A percentile compares a stretch with the other conserved stretches of the same genome.
Evolutionary conservation across 92 coral and sea anemone genomes (phyloP).

Genomic region (Heliopora coerulea): DNA sequence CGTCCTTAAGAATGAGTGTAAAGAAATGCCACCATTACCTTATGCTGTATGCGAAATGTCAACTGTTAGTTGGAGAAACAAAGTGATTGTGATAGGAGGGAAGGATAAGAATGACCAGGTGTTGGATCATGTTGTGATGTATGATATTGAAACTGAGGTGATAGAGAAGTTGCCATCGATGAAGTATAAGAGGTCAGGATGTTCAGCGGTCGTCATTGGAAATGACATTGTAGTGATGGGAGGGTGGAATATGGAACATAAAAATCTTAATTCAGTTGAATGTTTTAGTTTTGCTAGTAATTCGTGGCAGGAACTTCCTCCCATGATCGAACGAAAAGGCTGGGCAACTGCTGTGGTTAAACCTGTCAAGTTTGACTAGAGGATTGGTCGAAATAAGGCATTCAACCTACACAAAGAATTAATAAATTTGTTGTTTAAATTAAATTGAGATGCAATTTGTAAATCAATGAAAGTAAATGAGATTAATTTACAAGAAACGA

Average conservation of each 20-base stretch:
- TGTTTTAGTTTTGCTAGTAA: conserved; percentile 43
- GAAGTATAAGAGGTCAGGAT: conserved; percentile 79
- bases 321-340: background rate
- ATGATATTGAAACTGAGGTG: conserved; percentile 66
- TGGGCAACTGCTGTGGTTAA: conserved; percentile 12
- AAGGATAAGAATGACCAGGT: background rate
- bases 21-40: background rate
- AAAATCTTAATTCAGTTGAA: conserved; percentile 72
- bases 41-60: conserved; percentile 16
- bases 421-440: no score
- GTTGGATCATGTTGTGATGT: background rate
- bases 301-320: conserved; percentile 4
- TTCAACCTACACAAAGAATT: no score
- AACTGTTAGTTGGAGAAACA: background rate
- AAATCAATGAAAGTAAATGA: no score
- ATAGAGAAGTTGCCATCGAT: conserved; percentile 67
- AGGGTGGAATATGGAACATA: conserved; percentile 68
- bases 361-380: no score
- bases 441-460: no score
- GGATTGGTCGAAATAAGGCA: no score
- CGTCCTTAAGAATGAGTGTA: background rate
- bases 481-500: no score
- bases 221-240: conserved; percentile 70
- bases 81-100: conserved; percentile 3
- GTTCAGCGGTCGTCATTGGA: conserved; percentile 65